Evolutionary conservation across 92 coral and sea anemone species (phyloP), one percentile per base, ranked within the genome.

Genomic region (Epizoanthus stellaris): DNA sequence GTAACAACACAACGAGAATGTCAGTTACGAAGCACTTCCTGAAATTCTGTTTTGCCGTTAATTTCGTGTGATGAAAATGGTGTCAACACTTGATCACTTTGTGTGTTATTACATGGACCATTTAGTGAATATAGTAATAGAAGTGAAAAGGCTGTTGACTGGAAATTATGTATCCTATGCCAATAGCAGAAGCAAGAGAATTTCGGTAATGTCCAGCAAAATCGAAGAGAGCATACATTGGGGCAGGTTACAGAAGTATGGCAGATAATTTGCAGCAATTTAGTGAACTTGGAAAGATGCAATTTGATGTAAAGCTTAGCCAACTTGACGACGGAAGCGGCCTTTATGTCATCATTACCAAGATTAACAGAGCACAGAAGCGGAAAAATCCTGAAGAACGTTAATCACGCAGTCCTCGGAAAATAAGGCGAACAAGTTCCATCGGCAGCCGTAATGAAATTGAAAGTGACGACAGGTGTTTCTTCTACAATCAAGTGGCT

Each of bases 401-500:
- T 20, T 47, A 36, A 23, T 34, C 43, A 11, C 34, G 49, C 47
- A 67, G 77, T 73, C 68, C 85, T 25, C 63, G 30, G 52, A 86
- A 86, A 58, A 77, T 61, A 49, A 86, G 85, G 42, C 38, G 85
- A 77, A 49, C 39, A n/a, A 77, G 85, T 54, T 43, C 30, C 20
- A 40, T 70, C 36, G 67, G 45, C 42, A 80, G 36, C 38, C 59
- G 73, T 65, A 38, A 49, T 49, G 59, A 17, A n/a, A 66, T 6
- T 20, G 80, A 70, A 56, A 74, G 67, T 62, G 91, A 82, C 47
- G 34, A 23, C 59, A 70, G 82, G 59, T 86, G 93, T 79, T 73
- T 90, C 66, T 82, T 90, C 65, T 90, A 90, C 71, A 87, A 90
- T 67, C 85, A 82, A 47, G 67, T 68, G 23, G 87, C 81, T 38